phyloP scores from a whole-genome alignment of 2,888 invertebrate species.

The Lymantria dispar region DNA sequence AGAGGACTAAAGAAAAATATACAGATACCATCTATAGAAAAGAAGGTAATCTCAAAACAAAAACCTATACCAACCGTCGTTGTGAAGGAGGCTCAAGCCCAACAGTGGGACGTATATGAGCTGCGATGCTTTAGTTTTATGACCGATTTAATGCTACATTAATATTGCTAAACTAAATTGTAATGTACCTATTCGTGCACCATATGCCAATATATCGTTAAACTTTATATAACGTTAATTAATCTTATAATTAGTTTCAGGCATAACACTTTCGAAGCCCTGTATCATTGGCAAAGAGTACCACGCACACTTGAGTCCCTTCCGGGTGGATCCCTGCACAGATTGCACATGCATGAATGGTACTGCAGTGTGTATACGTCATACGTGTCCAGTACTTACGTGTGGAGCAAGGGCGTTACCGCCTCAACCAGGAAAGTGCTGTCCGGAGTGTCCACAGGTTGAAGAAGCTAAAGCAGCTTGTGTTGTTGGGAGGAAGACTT shows the following conservation, averaged over 20 bases:
- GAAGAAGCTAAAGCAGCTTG: conserved; percentile 87
- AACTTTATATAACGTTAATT: not conserved
- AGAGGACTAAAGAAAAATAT: too few species aligned
- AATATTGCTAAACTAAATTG: too few species aligned
- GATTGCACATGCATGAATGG: conserved; percentile 91
- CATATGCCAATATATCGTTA: not conserved
- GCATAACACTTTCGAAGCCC: conserved; percentile 59
- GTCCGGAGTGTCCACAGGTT: conserved; percentile 89
- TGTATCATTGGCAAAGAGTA: conserved; percentile 89
- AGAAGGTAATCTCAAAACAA: too few species aligned
- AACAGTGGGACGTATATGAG: too few species aligned
- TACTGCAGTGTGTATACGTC: conserved; percentile 89
- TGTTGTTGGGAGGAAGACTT: conserved; percentile 83
- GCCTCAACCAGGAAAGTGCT: conserved; percentile 86
- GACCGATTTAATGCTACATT: too few species aligned
- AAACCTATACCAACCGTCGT: too few species aligned
- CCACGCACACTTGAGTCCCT: conserved; percentile 84
- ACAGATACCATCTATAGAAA: too few species aligned
- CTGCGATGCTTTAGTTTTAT: too few species aligned
- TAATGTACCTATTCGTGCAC: too few species aligned
- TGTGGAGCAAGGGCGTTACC: conserved; percentile 90
- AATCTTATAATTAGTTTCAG: conserved; percentile 50
- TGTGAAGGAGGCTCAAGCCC: too few species aligned
- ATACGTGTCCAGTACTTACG: conserved; percentile 94
- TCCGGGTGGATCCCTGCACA: conserved; percentile 90